Evolutionary conservation across 2,888 invertebrate genomes (phyloP).

Genomic region (Xestia rhomboidea): DNA sequence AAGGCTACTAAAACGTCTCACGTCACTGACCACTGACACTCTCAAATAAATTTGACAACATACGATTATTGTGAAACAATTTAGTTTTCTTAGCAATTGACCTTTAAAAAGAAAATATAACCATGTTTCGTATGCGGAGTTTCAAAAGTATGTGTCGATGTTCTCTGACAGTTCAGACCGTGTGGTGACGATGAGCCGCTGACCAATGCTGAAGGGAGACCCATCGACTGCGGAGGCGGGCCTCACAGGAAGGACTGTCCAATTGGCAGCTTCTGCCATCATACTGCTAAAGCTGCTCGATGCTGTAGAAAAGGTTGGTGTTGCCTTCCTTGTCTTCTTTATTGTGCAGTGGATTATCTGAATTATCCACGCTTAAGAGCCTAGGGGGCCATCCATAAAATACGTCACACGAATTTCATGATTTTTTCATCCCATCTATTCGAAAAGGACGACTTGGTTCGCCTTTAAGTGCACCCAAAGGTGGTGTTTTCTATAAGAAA

Average conservation of each 20-base stretch:
- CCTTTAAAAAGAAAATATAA: neutral
- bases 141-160: neutral
- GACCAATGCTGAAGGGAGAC: conserved; percentile 92
- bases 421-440: too few species aligned
- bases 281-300: conserved; percentile 94
- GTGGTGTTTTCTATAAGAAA: too few species aligned
- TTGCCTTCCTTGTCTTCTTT: neutral
- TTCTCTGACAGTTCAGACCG: conserved; percentile 88
- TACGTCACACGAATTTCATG: too few species aligned
- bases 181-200: conserved; percentile 96
- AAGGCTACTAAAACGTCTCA: too few species aligned
- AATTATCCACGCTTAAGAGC: too few species aligned
- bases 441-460: too few species aligned
- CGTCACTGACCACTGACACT: too few species aligned
- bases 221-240: conserved; percentile 95
- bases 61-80: neutral
- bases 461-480: too few species aligned
- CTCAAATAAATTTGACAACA: too few species aligned
- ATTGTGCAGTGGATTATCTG: neutral
- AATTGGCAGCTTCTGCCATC: conserved; percentile 96
- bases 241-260: conserved; percentile 95
- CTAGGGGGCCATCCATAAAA: too few species aligned
- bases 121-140: neutral
- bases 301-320: conserved; percentile 94
- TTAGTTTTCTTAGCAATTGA: neutral